Evolutionary conservation across 2,797 vertebrate genomes (phyloP), one percentile per base, ranked within the genome.

Genomic region (Odontamblyopus rebecca): DNA sequence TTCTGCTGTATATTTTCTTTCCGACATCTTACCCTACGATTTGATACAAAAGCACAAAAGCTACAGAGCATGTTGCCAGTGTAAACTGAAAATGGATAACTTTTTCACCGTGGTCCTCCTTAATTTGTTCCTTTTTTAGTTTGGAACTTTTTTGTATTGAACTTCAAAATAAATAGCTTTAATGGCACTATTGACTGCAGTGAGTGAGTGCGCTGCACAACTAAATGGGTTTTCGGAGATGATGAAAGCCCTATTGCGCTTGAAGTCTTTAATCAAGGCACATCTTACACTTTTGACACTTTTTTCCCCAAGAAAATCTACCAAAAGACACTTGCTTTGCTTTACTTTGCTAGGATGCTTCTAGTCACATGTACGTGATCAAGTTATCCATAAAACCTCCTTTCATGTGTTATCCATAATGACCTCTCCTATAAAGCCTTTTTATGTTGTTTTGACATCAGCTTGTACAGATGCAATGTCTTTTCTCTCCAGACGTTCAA

Each of bases 201-300:
- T 18, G 30, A 69, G 44, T 48, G 44, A 68, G 67, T 35, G 29
- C 11, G 19, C 6, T 8, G 5, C 73, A 30, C 62, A 60, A 12
- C 16, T 74, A 11, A 68, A 68, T 76, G 35, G 69, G 32, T 54
- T 79, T 82, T 73, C 67, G 63, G 27, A 62, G 64, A 27, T n/a
- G 68, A 71, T 41, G 18, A 50, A 50, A 9, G 27, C 48, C 1
- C 30, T 57, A 35, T 67, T 32, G 67, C 12, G 5, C 23, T 48
- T 66, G 44, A 64, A 62, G n/a, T 71, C 44, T 75, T 70, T 62
- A 68, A 68, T 76, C 69, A 68, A 79, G 69, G 60, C 59, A 51
- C 41, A 65, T 50, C 63, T 65, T 29, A 48, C 38, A 60, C n/a
- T 30, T 56, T 26, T 69, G 56, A 69, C 73, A 74, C 35, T 61